These are phyloP conservation scores for Hydrotaea diabolus DNA, from an alignment of 2,888 invertebrate genomes.

Conservation along the genomic window DNA sequence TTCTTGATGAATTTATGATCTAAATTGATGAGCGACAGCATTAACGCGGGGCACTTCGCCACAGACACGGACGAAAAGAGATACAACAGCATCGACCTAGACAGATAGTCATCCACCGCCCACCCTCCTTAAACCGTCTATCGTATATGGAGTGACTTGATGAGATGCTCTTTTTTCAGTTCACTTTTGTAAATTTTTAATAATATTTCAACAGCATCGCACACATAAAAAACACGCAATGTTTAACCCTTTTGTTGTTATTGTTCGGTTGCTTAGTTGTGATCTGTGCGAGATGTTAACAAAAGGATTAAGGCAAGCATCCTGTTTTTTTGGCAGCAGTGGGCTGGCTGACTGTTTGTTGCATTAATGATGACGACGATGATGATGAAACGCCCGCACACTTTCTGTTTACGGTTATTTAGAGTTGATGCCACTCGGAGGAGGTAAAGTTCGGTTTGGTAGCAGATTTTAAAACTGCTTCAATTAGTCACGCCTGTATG, in stretches of 20 bases:
- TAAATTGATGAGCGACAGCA: conserved; percentile 59
- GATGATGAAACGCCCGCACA: conserved; percentile 66
- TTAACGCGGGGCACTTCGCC: conserved; percentile 14
- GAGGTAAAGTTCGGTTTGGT: conserved; percentile 23
- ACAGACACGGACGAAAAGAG: conserved; percentile 11
- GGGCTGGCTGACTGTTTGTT: conserved; percentile 46
- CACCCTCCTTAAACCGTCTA: neutral
- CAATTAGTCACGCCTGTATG: conserved; percentile 66
- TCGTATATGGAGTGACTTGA: conserved; percentile 43
- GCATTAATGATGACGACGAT: conserved; percentile 26
- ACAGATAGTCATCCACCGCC: conserved; percentile 41
- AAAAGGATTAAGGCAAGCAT: conserved; percentile 58
- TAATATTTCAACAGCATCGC: conserved; percentile 59
- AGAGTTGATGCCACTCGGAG: neutral
- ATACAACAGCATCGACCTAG: neutral
- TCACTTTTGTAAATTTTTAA: conserved; percentile 54
- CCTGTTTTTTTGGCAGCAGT: neutral
- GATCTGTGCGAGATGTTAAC: conserved; percentile 55
- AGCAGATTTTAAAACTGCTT: conserved; percentile 51
- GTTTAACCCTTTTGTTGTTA: conserved; percentile 56
- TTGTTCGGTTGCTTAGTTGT: neutral
- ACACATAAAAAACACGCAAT: conserved; percentile 38
- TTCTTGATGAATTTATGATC: conserved; percentile 64
- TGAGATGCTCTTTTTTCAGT: conserved; percentile 65
- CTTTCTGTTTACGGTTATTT: conserved; percentile 63